A percentile compares a stretch with the other conserved stretches of the same genome.
These are phyloP conservation scores for Tachysurus fulvidraco DNA, from an alignment of 2,113 vertebrate genomes.

Conservation along the genomic window DNA sequence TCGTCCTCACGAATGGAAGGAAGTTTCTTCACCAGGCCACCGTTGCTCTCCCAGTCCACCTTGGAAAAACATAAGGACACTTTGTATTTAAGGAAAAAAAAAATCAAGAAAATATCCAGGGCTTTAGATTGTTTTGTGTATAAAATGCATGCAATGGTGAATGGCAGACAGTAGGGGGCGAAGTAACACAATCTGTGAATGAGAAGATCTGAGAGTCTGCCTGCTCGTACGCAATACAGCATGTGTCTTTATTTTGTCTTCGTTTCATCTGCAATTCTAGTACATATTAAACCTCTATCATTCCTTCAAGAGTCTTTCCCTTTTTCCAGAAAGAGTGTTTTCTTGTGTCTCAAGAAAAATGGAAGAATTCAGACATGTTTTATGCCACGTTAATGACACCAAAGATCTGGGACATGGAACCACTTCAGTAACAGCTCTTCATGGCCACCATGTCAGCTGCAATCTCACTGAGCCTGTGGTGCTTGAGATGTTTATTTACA, in stretches of 20 bases:
- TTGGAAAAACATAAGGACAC: constrained; percentile 38
- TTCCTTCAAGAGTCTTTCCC: not conserved
- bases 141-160: constrained; percentile 21
- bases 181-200: constrained; percentile 34
- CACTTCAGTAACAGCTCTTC: not conserved
- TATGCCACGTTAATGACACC: not conserved
- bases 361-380: not conserved
- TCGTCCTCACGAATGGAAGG: constrained; percentile 79
- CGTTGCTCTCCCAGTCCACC: constrained; percentile 79
- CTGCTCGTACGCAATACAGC: not conserved
- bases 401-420: not conserved
- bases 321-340: not conserved
- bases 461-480: not conserved
- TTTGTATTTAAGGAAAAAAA: not conserved
- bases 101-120: not conserved
- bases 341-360: not conserved
- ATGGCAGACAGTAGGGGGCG: constrained; percentile 33
- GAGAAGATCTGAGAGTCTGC: too few relatives aligned
- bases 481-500: not conserved
- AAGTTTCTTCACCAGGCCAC: constrained; percentile 78
- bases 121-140: not conserved
- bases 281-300: constrained; percentile 38
- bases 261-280: constrained; percentile 4
- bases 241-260: not conserved
- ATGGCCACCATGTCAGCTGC: not conserved